These are phyloP conservation scores for Trypoxylus dichotomus DNA, from an alignment of 1,140 invertebrate species.

Conservation along the genomic window DNA sequence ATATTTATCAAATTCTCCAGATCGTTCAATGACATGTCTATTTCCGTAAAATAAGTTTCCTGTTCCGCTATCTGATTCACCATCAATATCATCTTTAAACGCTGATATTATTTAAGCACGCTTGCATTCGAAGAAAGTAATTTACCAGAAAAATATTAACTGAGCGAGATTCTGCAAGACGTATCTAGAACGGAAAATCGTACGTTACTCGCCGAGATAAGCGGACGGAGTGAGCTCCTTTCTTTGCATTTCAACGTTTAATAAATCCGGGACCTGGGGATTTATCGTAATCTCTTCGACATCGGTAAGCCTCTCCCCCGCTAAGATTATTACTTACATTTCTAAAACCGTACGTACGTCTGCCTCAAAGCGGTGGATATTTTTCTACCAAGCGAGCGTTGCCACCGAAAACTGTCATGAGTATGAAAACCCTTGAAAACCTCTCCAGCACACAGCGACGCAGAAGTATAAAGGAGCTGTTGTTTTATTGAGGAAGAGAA, in stretches of 20 bases:
- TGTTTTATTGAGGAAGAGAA: background rate
- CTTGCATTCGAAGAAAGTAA: background rate
- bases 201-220: background rate
- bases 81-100: too few species aligned
- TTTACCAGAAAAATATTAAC: background rate
- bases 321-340: slow-evolving; percentile 1
- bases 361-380: background rate
- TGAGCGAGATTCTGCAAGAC: background rate
- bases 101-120: background rate
- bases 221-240: background rate
- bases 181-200: background rate
- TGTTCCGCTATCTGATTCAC: too few species aligned
- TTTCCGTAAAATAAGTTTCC: too few species aligned
- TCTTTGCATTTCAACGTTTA: slow-evolving; percentile 12
- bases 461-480: background rate
- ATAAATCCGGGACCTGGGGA: background rate
- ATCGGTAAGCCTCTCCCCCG: slow-evolving; percentile 4
- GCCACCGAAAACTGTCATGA: background rate
- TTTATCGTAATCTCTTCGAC: slow-evolving; percentile 10
- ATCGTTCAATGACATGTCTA: too few species aligned
- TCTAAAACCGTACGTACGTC: background rate
- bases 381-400: background rate
- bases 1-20: too few species aligned
- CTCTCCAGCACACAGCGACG: background rate
- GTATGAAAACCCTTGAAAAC: slow-evolving; percentile 2